These are phyloP conservation scores for Thaumetopoea pityocampa DNA, from an alignment of 1,140 invertebrate species.

Conservation along the genomic window DNA sequence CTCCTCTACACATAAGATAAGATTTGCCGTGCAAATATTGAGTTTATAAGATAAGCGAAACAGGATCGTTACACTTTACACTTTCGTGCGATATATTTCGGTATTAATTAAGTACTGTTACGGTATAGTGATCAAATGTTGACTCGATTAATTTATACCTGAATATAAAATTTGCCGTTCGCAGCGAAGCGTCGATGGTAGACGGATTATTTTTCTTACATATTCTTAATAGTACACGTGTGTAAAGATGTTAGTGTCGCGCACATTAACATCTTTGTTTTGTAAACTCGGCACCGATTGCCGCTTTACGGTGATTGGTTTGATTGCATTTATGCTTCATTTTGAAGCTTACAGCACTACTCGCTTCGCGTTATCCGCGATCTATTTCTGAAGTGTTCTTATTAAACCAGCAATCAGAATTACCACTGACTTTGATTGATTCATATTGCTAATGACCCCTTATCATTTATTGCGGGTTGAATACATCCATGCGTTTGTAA, in stretches of 20 bases:
- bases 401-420: slow-evolving; percentile 32
- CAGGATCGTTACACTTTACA: slow-evolving; percentile 69
- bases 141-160: neutral
- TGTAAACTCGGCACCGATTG: slow-evolving; percentile 38
- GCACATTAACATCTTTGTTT: slow-evolving; percentile 32
- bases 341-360: slow-evolving; percentile 35
- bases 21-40: slow-evolving; percentile 55
- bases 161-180: neutral
- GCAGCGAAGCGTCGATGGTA: neutral
- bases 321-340: slow-evolving; percentile 41
- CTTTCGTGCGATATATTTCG: slow-evolving; percentile 53
- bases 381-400: slow-evolving; percentile 43
- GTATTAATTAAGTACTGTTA: slow-evolving; percentile 40
- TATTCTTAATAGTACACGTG: slow-evolving; percentile 4
- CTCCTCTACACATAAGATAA: slow-evolving; percentile 50
- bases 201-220: neutral
- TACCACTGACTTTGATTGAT: slow-evolving; percentile 6
- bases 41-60: slow-evolving; percentile 44
- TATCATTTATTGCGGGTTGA: too few relatives aligned
- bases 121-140: slow-evolving; percentile 24
- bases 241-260: slow-evolving; percentile 27
- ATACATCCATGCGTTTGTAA: too few relatives aligned
- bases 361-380: slow-evolving; percentile 29
- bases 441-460: slow-evolving; percentile 10
- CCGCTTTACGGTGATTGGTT: slow-evolving; percentile 42